phyloP scores from a whole-genome alignment of 1,140 invertebrate species.

The Marisa cornuarietis region DNA sequence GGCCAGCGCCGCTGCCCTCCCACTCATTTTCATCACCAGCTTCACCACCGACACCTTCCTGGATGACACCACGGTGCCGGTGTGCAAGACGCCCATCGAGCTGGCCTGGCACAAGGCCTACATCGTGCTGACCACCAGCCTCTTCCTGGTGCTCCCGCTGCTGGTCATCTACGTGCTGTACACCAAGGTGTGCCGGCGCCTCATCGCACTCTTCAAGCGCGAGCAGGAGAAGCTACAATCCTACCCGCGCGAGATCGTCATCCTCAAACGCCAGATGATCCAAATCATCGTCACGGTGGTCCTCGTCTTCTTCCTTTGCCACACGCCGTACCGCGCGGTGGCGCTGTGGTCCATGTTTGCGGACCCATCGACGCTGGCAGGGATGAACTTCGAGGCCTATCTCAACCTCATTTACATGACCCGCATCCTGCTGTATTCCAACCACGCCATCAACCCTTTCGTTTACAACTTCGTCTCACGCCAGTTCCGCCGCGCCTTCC shows the following conservation, averaged over 20 bases:
- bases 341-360: slow-evolving; percentile 43
- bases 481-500: slow-evolving; percentile 43
- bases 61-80: slow-evolving; percentile 28
- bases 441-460: slow-evolving; percentile 50
- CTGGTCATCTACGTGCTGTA: slow-evolving; percentile 35
- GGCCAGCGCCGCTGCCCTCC: slow-evolving; percentile 26
- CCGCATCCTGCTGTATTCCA: slow-evolving; percentile 43
- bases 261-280: slow-evolving; percentile 37
- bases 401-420: slow-evolving; percentile 40
- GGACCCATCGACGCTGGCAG: slow-evolving; percentile 3
- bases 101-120: slow-evolving; percentile 31
- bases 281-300: slow-evolving; percentile 48
- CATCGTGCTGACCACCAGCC: slow-evolving; percentile 26
- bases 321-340: slow-evolving; percentile 44
- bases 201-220: slow-evolving; percentile 30
- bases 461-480: slow-evolving; percentile 53
- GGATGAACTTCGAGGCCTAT: slow-evolving; percentile 35
- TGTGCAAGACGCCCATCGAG: slow-evolving; percentile 33
- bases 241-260: slow-evolving; percentile 34
- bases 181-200: slow-evolving; percentile 27
- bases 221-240: slow-evolving; percentile 26
- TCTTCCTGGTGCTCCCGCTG: slow-evolving; percentile 39
- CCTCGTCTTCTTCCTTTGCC: slow-evolving; percentile 49
- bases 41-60: slow-evolving; percentile 17
- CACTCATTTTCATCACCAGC: slow-evolving; percentile 31